Evolutionary conservation across 2,888 invertebrate species (phyloP).

Genomic region (Eristalinus sepulchralis): DNA sequence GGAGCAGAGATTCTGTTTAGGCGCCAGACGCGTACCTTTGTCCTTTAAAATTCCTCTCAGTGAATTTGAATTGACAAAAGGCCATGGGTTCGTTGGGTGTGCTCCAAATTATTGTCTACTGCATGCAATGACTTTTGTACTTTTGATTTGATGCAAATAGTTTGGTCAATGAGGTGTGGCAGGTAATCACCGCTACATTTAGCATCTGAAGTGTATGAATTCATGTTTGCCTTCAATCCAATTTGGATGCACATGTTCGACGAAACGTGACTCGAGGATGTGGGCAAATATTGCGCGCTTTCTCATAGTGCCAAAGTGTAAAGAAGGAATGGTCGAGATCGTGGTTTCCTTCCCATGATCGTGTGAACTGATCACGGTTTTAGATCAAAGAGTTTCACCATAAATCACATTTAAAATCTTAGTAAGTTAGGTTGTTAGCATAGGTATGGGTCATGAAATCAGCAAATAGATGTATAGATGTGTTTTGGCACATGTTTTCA

Average conservation of each 20-base stretch:
- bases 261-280: not conserved
- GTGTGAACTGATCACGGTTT: not conserved
- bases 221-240: not conserved
- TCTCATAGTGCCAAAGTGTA: not conserved
- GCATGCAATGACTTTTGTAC: slow-evolving; percentile 23
- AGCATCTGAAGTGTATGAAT: slow-evolving; percentile 5
- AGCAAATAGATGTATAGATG: no score
- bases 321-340: not conserved
- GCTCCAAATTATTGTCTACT: slow-evolving; percentile 20
- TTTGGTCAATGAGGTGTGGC: slow-evolving; percentile 44
- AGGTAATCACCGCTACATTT: slow-evolving; percentile 9
- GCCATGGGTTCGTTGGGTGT: not conserved
- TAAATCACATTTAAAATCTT: not conserved
- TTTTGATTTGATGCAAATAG: slow-evolving; percentile 43
- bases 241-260: not conserved
- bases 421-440: not conserved
- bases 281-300: not conserved
- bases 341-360: not conserved
- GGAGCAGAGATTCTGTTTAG: slow-evolving; percentile 15
- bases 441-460: no score
- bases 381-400: not conserved
- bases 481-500: no score
- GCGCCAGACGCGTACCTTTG: not conserved
- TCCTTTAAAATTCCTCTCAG: slow-evolving; percentile 55
- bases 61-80: slow-evolving; percentile 9